These are phyloP conservation scores for Cherax destructor DNA, from an alignment of 1,140 invertebrate genomes.

Conservation along the genomic window DNA sequence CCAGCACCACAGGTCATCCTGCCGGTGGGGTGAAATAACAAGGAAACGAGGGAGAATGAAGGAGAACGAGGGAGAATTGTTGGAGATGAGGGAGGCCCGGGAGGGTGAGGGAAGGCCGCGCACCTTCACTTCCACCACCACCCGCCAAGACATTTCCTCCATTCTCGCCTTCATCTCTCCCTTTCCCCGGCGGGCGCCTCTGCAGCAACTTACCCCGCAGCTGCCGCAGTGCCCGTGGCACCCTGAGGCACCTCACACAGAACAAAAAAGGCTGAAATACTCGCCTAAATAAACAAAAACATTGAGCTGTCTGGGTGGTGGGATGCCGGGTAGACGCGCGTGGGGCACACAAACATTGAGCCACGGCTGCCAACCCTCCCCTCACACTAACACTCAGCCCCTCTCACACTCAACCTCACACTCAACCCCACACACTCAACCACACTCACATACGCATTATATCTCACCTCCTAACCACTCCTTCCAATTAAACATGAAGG, in stretches of 20 bases:
- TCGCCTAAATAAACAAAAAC: conserved; percentile 64
- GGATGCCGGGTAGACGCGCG: conserved; percentile 62
- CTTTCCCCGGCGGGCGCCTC: background rate
- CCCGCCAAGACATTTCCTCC: conserved; percentile 27
- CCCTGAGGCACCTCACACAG: background rate
- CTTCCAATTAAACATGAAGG: background rate
- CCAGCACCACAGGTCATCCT: background rate
- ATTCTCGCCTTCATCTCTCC: too few species aligned
- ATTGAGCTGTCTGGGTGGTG: conserved; percentile 45
- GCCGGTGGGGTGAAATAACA: background rate
- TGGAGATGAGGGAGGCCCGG: background rate
- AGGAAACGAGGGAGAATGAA: background rate
- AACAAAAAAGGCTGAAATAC: background rate
- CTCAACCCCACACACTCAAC: too few species aligned
- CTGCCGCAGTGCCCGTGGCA: background rate
- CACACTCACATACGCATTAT: conserved; percentile 46
- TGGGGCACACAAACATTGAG: conserved; percentile 65
- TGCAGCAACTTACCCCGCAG: background rate
- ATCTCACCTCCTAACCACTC: background rate
- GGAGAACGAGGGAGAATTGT: background rate
- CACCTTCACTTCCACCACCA: conserved; percentile 11
- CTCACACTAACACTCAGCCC: too few species aligned
- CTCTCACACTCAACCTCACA: too few species aligned
- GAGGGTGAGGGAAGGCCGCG: conserved; percentile 42
- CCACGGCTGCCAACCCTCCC: conserved; percentile 49